Conservation (phyloP, 2,888 invertebrate genomes). For the Anagyrus pseudococci region DNA sequence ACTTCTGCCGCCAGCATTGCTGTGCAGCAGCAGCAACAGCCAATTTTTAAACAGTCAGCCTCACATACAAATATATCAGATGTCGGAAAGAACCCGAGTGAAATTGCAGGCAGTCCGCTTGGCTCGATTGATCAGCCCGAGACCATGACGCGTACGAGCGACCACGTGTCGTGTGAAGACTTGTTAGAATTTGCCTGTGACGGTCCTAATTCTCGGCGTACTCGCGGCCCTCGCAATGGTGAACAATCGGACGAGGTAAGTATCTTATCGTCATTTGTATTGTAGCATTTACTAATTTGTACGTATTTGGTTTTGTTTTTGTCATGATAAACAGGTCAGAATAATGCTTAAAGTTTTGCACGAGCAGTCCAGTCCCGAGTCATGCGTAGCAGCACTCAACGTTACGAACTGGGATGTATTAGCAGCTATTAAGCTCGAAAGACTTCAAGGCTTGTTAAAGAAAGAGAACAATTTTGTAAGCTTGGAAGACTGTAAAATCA, state of each 20-base stretch:
- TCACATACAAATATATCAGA: no score
- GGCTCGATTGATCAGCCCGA: slow-evolving; percentile 42
- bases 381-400: slow-evolving; percentile 82
- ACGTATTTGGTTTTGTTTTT: neutral
- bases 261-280: slow-evolving; percentile 47
- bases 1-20: no score
- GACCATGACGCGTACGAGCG: slow-evolving; percentile 61
- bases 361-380: slow-evolving; percentile 67
- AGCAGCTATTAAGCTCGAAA: slow-evolving; percentile 83
- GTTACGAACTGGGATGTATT: slow-evolving; percentile 89
- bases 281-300: no score
- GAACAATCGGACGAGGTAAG: slow-evolving; percentile 86
- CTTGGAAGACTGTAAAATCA: slow-evolving; percentile 57
- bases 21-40: slow-evolving; percentile 32
- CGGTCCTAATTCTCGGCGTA: slow-evolving; percentile 72
- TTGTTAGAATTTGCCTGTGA: slow-evolving; percentile 86
- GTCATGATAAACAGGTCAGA: slow-evolving; percentile 68
- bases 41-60: no score
- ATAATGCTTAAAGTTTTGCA: slow-evolving; percentile 87
- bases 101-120: no score
- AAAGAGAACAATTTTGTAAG: slow-evolving; percentile 57
- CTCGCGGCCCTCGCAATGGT: slow-evolving; percentile 79
- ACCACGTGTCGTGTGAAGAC: slow-evolving; percentile 92
- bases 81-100: no score
- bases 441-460: slow-evolving; percentile 65